Conservation (phyloP, 2,113 vertebrate species). For the Trinectes maculatus region DNA sequence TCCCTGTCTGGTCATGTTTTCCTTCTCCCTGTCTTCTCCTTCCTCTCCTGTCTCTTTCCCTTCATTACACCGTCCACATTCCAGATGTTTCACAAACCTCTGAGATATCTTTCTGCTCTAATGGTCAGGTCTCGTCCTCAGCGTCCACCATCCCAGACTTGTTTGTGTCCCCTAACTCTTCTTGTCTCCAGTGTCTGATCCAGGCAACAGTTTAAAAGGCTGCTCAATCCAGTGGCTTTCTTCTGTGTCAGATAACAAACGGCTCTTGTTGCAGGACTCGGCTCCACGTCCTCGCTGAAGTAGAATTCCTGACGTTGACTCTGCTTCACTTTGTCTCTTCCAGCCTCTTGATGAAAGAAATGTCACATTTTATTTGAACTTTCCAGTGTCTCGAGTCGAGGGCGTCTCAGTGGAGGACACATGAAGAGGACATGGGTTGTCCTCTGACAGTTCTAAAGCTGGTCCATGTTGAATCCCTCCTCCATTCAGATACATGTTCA, state of each 20-base stretch:
- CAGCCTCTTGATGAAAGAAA: no score
- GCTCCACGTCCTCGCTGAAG: neutral
- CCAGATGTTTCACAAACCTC: neutral
- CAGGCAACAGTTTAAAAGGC: neutral
- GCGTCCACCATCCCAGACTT: no score
- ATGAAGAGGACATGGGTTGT: neutral
- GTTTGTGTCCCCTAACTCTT: conserved; percentile 13
- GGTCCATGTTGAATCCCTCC: neutral
- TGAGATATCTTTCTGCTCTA: no score
- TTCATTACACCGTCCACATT: conserved; percentile 1
- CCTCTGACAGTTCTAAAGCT: neutral
- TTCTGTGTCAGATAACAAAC: neutral
- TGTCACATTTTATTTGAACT: no score
- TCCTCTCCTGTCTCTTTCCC: conserved; percentile 45
- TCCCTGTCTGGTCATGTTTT: neutral
- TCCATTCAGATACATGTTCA: no score
- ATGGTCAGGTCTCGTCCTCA: no score
- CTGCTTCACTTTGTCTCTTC: neutral
- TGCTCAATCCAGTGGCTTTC: no score
- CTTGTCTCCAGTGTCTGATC: conserved; percentile 17
- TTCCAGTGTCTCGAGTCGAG: no score
- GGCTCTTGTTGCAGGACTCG: neutral
- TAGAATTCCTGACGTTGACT: no score
- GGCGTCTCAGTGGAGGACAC: neutral
- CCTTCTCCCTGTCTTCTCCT: neutral